Conservation (phyloP, 2,113 vertebrate genomes). For the Stegastes partitus region DNA sequence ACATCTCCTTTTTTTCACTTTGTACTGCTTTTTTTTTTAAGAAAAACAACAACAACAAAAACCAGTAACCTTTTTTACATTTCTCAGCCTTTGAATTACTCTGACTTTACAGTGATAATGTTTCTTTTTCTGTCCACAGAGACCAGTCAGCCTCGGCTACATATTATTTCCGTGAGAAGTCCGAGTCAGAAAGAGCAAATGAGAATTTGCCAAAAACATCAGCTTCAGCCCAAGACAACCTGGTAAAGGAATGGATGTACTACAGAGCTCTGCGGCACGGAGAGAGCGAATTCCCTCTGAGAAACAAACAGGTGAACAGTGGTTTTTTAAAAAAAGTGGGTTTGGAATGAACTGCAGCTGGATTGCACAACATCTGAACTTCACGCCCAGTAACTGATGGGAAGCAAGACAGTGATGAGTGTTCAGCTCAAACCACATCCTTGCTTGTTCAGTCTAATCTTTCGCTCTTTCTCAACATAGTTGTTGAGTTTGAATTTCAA, state of each 20-base stretch:
- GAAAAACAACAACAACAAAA: no score
- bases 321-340: rapidly evolving
- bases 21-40: no score
- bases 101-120: no score
- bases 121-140: constrained; percentile 74
- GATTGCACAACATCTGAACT: constrained; percentile 18
- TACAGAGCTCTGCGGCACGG: constrained; percentile 82
- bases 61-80: no score
- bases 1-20: neutral
- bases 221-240: constrained; percentile 17
- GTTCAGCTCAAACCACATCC: constrained; percentile 31
- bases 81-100: neutral
- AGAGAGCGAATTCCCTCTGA: constrained; percentile 85
- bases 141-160: constrained; percentile 94
- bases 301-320: constrained; percentile 89
- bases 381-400: neutral
- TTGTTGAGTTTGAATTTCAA: neutral
- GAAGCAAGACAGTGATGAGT: neutral
- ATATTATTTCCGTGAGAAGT: constrained; percentile 85
- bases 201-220: constrained; percentile 26
- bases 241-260: constrained; percentile 91
- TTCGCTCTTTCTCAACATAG: neutral
- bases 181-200: constrained; percentile 62
- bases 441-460: neutral
- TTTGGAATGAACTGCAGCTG: neutral